Base-by-base conservation (phyloP, 2,113 vertebrate species). In the Bungarus multicinctus region DNA sequence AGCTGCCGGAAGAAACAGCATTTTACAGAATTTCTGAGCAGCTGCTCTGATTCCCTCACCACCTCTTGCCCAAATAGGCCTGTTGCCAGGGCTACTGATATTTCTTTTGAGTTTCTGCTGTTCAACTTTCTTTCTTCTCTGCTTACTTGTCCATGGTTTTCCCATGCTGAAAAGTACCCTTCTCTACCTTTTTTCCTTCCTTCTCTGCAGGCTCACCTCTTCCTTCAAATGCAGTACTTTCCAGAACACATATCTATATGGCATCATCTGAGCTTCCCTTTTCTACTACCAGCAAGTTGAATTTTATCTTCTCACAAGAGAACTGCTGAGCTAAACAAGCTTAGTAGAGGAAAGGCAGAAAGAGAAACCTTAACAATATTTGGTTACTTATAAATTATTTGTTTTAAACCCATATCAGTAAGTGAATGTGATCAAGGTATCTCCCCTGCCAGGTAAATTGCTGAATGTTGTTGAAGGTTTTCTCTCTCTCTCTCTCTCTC, bases 81-180 rank as follows among this genome's bases (percentile, higher is more conserved):
- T 53, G 92, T 54, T 81, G 90, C 89, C 94, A 94, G 34, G 30
- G 12, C 86, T 85, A 30, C 39, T 3, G 55, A 89, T 57, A 91
- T 52, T 89, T 85, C 50, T 27, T 90, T 58, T 85, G 43, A 43
- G 4, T 9, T 1, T 69, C 16, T 0, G 64, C 91, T 91, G 93
- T 90, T 93, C 55, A 90, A 50, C 87, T 52, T 69, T 39, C 2
- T 4, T 39, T n/a, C 93, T 4, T 14, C 25, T 53, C 14, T 25
- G 52, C 25, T 55, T 43, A 34, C 58, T 27, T 52, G 20, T 11
- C 10, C 55, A n/a, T 87, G 81, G 47, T 58, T 60, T 53, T 0
- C 0, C 60, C 54, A 50, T 25, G 58, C 50, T 5, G 81, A 85
- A 9, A 20, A 57, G 64, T 55, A 57, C 43, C 52, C 9, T 43